phyloP scores from a whole-genome alignment of 1,140 invertebrate genomes.

The Zaprionus nigranus region DNA sequence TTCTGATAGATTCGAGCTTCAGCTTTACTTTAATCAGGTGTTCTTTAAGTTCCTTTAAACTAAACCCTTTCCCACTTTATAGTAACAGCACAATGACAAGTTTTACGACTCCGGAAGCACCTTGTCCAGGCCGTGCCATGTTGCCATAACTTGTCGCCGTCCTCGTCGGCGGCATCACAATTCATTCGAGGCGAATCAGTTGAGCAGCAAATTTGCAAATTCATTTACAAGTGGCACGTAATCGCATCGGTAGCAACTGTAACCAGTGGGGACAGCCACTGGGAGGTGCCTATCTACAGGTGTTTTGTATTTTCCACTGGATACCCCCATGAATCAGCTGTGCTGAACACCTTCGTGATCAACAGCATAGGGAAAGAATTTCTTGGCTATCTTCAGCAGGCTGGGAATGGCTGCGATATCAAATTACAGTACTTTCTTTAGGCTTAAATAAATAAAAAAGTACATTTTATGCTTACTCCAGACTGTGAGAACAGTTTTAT shows the following conservation, averaged over 20 bases:
- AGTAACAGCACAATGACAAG: neutral
- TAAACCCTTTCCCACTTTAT: neutral
- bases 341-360: slow-evolving; percentile 41
- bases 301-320: slow-evolving; percentile 33
- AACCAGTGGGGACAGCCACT: slow-evolving; percentile 41
- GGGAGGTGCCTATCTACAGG: slow-evolving; percentile 35
- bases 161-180: slow-evolving; percentile 36
- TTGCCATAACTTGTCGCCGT: neutral
- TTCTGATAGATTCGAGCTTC: too few species aligned
- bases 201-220: neutral
- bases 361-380: slow-evolving; percentile 50
- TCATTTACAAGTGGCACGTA: slow-evolving; percentile 40
- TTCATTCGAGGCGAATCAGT: slow-evolving; percentile 31
- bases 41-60: too few species aligned
- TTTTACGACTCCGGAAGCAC: neutral
- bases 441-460: slow-evolving; percentile 34
- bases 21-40: too few species aligned
- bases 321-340: slow-evolving; percentile 36
- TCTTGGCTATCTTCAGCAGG: slow-evolving; percentile 50
- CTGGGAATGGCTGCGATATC: slow-evolving; percentile 54
- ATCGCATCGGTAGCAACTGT: slow-evolving; percentile 20
- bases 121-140: slow-evolving; percentile 27
- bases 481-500: slow-evolving; percentile 62
- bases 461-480: neutral
- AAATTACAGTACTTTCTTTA: slow-evolving; percentile 73